phyloP scores from a whole-genome alignment of 2,888 invertebrate species.

The Trachelus iudaicus region DNA sequence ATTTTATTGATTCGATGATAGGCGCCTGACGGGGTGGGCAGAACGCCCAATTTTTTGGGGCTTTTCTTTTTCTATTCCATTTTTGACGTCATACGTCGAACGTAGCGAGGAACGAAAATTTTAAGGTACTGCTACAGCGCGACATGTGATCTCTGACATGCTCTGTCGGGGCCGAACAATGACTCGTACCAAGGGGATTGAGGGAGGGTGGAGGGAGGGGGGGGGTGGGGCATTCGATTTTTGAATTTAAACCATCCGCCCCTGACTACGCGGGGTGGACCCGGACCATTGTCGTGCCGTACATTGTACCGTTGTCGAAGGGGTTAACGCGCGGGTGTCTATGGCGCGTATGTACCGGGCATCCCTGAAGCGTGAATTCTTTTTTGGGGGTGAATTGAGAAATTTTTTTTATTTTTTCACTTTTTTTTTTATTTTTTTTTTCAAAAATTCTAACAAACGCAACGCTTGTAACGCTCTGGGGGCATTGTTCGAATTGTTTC shows the following conservation, averaged over 20 bases:
- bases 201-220: too few species aligned
- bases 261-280: conserved; percentile 11
- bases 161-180: conserved; percentile 56
- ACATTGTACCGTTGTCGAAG: conserved; percentile 30
- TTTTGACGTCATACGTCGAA: not conserved
- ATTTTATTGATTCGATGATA: not conserved
- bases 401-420: not conserved
- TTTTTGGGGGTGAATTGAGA: not conserved
- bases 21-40: not conserved
- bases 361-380: not conserved
- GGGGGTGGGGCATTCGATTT: conserved; percentile 60
- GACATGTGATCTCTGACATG: conserved; percentile 50
- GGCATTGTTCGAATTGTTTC: too few species aligned
- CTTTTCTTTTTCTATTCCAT: not conserved
- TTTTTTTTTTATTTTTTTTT: not conserved
- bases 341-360: not conserved
- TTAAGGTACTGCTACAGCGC: conserved; percentile 28
- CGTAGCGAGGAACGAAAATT: not conserved
- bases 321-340: conserved; percentile 31
- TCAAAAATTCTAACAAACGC: not conserved
- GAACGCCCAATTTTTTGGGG: not conserved
- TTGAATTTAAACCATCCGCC: conserved; percentile 56
- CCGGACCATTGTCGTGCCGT: conserved; percentile 29
- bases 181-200: conserved; percentile 21
- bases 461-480: not conserved